phyloP scores from a whole-genome alignment of 2,113 vertebrate genomes.

The Gambusia holbrooki region DNA sequence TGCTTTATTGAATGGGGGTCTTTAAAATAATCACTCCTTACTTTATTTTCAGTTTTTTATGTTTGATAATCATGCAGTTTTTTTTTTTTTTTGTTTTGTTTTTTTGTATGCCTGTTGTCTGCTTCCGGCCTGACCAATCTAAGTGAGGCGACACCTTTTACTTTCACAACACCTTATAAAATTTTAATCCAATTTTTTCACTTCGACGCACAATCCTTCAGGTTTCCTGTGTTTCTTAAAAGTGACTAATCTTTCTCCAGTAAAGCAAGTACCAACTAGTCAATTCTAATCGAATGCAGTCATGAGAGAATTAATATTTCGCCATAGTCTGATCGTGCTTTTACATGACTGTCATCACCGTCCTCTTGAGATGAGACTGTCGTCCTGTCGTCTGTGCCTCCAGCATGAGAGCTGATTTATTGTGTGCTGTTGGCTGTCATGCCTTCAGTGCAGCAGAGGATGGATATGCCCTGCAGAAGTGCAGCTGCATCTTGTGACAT shows the following conservation, averaged over 20 bases:
- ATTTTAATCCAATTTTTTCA: not conserved
- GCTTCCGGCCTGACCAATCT: not conserved
- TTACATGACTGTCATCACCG: conserved; percentile 14
- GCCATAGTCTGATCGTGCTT: conserved; percentile 6
- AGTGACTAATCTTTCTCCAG: not conserved
- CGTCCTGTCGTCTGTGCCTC: not conserved
- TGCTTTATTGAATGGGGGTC: not conserved
- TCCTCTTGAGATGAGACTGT: not conserved
- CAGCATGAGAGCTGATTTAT: conserved; percentile 11
- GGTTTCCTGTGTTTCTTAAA: not conserved
- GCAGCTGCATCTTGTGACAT: not conserved
- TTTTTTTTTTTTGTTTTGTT: too few relatives aligned
- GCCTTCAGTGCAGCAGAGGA: not conserved
- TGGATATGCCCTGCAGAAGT: not conserved
- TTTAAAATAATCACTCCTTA: not conserved
- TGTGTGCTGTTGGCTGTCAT: not conserved
- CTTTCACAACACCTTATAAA: not conserved
- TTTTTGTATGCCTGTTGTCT: too few relatives aligned
- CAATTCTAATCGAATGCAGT: not conserved
- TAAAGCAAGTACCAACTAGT: conserved; percentile 6
- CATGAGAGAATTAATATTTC: not conserved
- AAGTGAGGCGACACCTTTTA: not conserved
- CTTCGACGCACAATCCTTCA: not conserved
- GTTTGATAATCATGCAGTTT: not conserved
- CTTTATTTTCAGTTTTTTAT: not conserved